Conservation (phyloP, 2,113 vertebrate genomes). For the Lampris megalopsis region DNA sequence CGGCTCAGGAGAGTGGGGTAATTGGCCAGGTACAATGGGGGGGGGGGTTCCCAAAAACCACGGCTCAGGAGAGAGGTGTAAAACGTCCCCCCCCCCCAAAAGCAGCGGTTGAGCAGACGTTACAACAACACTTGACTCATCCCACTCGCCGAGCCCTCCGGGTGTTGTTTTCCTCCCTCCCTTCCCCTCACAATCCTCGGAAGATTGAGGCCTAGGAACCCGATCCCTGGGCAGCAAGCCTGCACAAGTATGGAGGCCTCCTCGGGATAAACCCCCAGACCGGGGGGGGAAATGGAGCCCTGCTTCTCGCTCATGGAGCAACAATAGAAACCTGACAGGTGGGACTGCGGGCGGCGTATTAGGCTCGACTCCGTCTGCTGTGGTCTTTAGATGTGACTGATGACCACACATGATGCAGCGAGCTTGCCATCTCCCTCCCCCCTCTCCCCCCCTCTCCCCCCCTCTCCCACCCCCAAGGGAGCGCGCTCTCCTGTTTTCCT, state of each 20-base stretch:
- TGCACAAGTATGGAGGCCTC: conserved; percentile 64
- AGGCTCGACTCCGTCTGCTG: conserved; percentile 60
- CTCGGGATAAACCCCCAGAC: conserved; percentile 47
- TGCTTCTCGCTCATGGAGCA: conserved; percentile 52
- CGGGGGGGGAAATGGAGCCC: conserved; percentile 62
- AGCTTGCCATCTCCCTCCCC: conserved; percentile 21
- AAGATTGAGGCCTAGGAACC: conserved; percentile 54
- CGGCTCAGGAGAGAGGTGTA: no score
- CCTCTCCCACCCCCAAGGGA: no score
- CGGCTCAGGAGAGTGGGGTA: no score
- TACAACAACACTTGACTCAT: neutral
- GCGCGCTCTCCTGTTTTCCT: no score
- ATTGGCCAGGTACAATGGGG: no score
- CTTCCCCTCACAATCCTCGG: conserved; percentile 40
- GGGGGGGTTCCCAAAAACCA: no score
- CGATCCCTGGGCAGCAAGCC: conserved; percentile 59
- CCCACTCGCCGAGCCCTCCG: conserved; percentile 24
- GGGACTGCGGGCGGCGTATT: conserved; percentile 66
- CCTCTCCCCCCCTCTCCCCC: no score
- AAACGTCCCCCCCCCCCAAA: no score
- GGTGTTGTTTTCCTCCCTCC: conserved; percentile 35
- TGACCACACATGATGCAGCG: conserved; percentile 74
- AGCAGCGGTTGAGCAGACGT: no score
- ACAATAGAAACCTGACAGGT: conserved; percentile 70
- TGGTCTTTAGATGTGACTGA: conserved; percentile 55